Base-by-base conservation (phyloP, 2,888 invertebrate species). In the Timema cristinae region DNA sequence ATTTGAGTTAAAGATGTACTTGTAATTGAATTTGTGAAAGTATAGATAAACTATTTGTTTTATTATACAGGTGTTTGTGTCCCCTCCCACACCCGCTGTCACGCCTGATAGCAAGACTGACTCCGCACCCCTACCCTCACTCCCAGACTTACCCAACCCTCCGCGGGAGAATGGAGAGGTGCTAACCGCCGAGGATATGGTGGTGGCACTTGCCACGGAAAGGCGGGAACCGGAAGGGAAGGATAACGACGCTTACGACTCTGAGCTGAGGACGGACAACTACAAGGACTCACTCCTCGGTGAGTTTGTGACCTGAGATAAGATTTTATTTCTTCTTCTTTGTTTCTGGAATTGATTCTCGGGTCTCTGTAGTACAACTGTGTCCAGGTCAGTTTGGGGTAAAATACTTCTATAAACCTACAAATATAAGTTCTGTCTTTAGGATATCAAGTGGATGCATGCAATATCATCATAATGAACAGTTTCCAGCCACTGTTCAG, bases 151-250 rank as follows among this genome's bases (percentile, higher is more conserved):
- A 32, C 7, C 32, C 15, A 48, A 63, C 47, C 63, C 32, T 6
- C 63, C 63, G 4, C 32, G 63, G n/a, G 68, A 47, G 50, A 71
- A 71, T 56, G 71, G 71, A 32, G 71, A 71, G n/a, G 67, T 71
- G 9, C 32, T 67, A 10, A 61, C 59, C 50, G 61, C 47, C 13
- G 54, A 54, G 47, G 71, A 68, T 48, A 50, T 71, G 71, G 56
- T 67, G 7, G 61, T 68, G n/a, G 68, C 68, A 11, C 32, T 71
- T 5, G 51, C 71, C 0, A 68, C 71, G n/a, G 71, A 71, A n/a
- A 71, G 91, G 49, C 87, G 87, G 81, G 92, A 90, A 67, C 93
- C 93, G 6, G 93, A 93, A 79, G 93, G 93, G 48, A 92, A 91
- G 81, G 93, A 93, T 82, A 89, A 91, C 81, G 92, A 92, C 79